Base-by-base conservation (phyloP, 2,797 vertebrate genomes). In the Falco columbarius region DNA sequence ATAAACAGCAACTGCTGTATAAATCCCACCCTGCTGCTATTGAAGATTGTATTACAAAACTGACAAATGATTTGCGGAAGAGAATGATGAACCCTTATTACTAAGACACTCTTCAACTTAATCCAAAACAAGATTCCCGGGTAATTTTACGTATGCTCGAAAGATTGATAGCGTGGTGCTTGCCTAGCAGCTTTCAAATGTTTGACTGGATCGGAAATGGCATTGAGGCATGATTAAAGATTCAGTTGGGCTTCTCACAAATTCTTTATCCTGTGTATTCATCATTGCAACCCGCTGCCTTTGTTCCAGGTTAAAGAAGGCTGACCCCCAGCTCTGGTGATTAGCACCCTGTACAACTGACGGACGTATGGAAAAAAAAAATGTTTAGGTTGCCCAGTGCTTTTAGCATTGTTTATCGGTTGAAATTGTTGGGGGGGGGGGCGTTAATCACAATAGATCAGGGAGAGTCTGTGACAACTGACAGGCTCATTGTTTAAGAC, bases 321-420 rank as follows among this genome's bases (percentile, higher is more conserved):
- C 96, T 98, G 98, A 97, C 98, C 98, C 89, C 95, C 96, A 96
- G 97, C 97, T 96, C 97, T 96, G 97, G 96, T 95, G 98, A 98
- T 98, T 98, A 98, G 85, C 81, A 81, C 70, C 36, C 54, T 26
- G 23, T 16, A 21, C 92, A 90, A 74, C 86, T 76, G 77, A 70
- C 12, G 32, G 83, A 44, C 58, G n/a, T 38, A 82, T 21, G 92
- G 92, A 77, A 49, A 70, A 89, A 75, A 86, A 90, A 88, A 87
- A 83, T 72, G 61, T 89, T 80, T 75, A 73, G 90, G 94, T 97
- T 94, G 87, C 84, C 89, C 15, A 18, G 73, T 1, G 27, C 91
- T 89, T 82, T 71, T 74, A 49, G 82, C 85, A 70, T 81, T 85
- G 92, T 97, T 95, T 94, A 51, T 83, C 73, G 40, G 87, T 77